Evolutionary conservation across 2,797 vertebrate species (phyloP), one percentile per base, ranked within the genome.

Genomic region (Ptychobarbus kaznakovi): DNA sequence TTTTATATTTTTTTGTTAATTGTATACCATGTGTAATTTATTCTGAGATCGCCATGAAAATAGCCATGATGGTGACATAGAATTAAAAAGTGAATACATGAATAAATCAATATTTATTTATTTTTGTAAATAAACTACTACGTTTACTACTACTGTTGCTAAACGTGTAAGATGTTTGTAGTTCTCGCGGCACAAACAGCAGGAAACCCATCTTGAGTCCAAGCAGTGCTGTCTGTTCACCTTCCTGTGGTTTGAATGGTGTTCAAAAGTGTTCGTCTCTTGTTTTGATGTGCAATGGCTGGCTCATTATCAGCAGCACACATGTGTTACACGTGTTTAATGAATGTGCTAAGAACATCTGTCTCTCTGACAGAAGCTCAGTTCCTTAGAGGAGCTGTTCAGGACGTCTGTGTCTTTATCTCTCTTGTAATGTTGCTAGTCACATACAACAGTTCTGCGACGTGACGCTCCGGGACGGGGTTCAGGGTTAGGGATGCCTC

Each of bases 251-350:
- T 83, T 66, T 42, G 22, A 66, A 40, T 18, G 4, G n/a, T 83
- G n/a, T 76, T 65, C 25, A 74, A 38, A 32, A 51, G 5, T 38
- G 56, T 44, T 75, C 10, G 25, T 76, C 58, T 53, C 10, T 53
- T 76, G 82, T 83, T 76, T 51, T 66, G 82, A 66, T 42, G 61
- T 40, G 46, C 20, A 6, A 42, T 76, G 82, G 11, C 61, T 76
- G 73, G 58, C 22, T 76, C 42, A 76, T 83, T 75, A 53, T 35
- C 58, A 76, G 11, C 61, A 53, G 22, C 72, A 83, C 61, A 66
- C 68, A 49, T 68, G 82, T 25, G 72, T 28, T 38, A 32, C 20
- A 38, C 5, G 10, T 81, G 80, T 81, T 51, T 76, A 32, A 38
- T 53, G 72, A 76, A 32, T 46, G 28, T 1, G 13, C 32, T 75